Base-by-base conservation (phyloP, 2,113 vertebrate genomes). In the Neodontobutis hainanensis region DNA sequence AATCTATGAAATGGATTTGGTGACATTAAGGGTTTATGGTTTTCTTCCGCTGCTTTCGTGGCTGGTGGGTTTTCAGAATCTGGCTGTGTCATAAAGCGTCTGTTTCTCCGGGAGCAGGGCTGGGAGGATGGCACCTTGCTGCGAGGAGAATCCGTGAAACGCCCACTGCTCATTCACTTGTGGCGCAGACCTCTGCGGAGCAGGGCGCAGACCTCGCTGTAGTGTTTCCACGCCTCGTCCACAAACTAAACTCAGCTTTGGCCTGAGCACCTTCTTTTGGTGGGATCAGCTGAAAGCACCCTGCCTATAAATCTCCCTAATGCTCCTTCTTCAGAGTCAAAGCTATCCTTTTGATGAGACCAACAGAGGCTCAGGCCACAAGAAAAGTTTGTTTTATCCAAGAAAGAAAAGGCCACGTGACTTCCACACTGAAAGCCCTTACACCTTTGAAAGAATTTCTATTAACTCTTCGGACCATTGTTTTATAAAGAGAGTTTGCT, bases 131-230 rank as follows among this genome's bases (percentile, higher is more conserved):
- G 87, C 90, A 89, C 85, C 92, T 88, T 36, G 59, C 84, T 87
- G 94, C 89, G 92, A 93, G 91, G 91, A 92, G 84, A 95, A 93
- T 93, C 47, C 77, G 78, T 45, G 87, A 65, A 78, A 91, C 92
- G 91, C 92, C 94, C 90, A 81, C 51, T 16, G 15, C 36, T 68
- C 88, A 91, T 92, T 92, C 83, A 55, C 68, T 52, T 61, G 45
- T 40, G 78, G 58, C 78, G 77, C 78, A 62, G 65, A 51, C 9
- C 11, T 55, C 35, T 15, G 34, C 12, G 32, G 34, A 15, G 52
- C 7, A 55, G 34, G 2, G 2, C 1, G 52, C 34, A 38, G 38
- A 40, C 5, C 38, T 40, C 5, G 38, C 38, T 27, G 19, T 27
- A 27, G 19, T 27, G 19, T 27, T 27, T 27, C 38, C 38, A 40